Conservation (phyloP, 2,888 invertebrate genomes). For the Pheosia gnoma region DNA sequence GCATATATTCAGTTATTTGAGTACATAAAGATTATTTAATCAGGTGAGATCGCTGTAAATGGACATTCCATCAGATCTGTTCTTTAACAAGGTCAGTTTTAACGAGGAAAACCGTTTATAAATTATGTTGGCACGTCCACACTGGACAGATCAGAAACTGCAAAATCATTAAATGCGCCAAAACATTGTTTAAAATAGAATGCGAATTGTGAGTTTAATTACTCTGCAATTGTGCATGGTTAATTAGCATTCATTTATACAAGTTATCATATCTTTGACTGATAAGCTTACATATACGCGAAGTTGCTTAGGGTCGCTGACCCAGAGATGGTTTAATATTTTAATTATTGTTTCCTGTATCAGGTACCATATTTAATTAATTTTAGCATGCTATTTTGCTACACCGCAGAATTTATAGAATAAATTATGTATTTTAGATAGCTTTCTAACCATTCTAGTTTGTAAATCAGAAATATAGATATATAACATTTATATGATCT, state of each 20-base stretch:
- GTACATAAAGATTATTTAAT: no score
- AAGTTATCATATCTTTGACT: conserved; percentile 34
- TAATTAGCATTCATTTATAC: conserved; percentile 33
- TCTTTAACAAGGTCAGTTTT: background rate
- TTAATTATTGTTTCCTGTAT: conserved; percentile 8
- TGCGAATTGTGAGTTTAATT: conserved; percentile 2
- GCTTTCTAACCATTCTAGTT: no score
- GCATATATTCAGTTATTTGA: no score
- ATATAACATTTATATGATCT: no score
- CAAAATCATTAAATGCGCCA: conserved; percentile 1
- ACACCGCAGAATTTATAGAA: background rate
- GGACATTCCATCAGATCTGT: background rate
- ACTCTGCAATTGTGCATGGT: conserved; percentile 11
- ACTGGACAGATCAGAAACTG: background rate
- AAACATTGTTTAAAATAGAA: background rate
- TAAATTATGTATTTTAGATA: background rate
- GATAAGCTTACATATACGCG: conserved; percentile 25
- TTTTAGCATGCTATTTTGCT: background rate
- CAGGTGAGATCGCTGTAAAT: background rate
- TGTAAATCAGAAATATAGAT: no score
- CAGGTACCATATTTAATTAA: background rate
- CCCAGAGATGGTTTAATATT: conserved; percentile 12
- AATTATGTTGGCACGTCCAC: background rate
- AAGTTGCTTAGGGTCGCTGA: conserved; percentile 20
- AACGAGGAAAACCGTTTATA: background rate